Percentiles rank a stretch among this genome's conserved stretches.
These are phyloP conservation scores for Pelochelys cantorii DNA, from an alignment of 2,797 vertebrate species.

Conservation along the genomic window DNA sequence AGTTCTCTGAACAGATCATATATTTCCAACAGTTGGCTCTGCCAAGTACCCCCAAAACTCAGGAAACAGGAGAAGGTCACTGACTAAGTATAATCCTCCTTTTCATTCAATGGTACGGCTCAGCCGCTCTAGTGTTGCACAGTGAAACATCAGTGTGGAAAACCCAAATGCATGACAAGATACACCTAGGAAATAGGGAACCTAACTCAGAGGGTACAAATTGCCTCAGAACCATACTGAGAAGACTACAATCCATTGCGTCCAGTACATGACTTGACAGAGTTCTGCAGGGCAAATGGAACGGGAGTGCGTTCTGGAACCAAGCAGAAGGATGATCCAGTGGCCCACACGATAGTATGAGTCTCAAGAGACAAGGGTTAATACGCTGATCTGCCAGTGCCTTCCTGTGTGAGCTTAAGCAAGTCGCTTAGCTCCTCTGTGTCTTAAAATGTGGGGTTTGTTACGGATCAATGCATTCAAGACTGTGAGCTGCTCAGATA, in stretches of 20 bases:
- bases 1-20: fast-evolving
- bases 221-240: background rate
- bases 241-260: background rate
- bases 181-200: background rate
- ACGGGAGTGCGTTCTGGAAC: fast-evolving
- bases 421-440: background rate
- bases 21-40: background rate
- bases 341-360: background rate
- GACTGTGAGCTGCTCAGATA: background rate
- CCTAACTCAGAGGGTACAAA: background rate
- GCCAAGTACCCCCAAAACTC: background rate
- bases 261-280: background rate
- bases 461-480: background rate
- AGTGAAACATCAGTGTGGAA: background rate
- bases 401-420: background rate
- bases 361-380: background rate
- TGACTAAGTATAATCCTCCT: fast-evolving
- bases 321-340: background rate
- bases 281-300: background rate
- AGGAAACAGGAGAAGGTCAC: background rate
- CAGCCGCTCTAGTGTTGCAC: background rate
- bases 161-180: background rate
- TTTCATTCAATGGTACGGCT: fast-evolving
- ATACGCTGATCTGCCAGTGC: background rate
- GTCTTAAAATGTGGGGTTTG: background rate